phyloP scores from a whole-genome alignment of 2,888 invertebrate species.

The Melinopterus prodromus region DNA sequence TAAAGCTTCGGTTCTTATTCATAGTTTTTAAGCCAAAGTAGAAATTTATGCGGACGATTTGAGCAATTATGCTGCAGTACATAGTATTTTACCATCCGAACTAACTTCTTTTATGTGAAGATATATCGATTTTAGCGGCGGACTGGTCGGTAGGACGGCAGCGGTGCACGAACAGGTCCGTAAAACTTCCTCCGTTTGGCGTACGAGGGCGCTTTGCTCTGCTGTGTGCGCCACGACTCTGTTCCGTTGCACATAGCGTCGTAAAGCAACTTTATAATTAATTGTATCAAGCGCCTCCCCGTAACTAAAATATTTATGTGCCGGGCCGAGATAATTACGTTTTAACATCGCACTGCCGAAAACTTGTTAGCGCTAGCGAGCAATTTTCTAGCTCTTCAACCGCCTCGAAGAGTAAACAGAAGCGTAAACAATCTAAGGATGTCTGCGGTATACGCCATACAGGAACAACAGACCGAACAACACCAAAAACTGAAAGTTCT shows the following conservation, averaged over 20 bases:
- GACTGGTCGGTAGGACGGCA: background rate
- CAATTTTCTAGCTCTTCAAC: background rate
- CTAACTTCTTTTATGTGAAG: background rate
- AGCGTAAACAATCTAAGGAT: background rate
- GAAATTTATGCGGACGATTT: no score
- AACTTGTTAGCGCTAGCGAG: background rate
- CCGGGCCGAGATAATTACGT: constrained; percentile 4
- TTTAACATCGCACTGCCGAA: background rate
- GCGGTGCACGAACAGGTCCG: background rate
- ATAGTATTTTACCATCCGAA: background rate
- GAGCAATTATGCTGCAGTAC: background rate
- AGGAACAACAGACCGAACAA: background rate
- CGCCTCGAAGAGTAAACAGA: background rate
- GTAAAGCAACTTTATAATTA: constrained; percentile 4
- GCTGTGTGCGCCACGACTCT: background rate
- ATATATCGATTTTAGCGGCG: background rate
- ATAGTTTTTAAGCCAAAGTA: background rate
- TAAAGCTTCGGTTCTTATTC: background rate
- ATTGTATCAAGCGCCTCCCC: background rate
- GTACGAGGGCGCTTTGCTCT: background rate
- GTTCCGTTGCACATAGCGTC: background rate
- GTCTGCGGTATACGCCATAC: background rate
- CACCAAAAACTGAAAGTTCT: background rate
- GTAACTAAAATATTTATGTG: constrained; percentile 4
- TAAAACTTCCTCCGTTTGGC: background rate